These are phyloP conservation scores for Acanthaster planci DNA, from an alignment of 35 echinoderm and acorn worm species.

Conservation along the genomic window DNA sequence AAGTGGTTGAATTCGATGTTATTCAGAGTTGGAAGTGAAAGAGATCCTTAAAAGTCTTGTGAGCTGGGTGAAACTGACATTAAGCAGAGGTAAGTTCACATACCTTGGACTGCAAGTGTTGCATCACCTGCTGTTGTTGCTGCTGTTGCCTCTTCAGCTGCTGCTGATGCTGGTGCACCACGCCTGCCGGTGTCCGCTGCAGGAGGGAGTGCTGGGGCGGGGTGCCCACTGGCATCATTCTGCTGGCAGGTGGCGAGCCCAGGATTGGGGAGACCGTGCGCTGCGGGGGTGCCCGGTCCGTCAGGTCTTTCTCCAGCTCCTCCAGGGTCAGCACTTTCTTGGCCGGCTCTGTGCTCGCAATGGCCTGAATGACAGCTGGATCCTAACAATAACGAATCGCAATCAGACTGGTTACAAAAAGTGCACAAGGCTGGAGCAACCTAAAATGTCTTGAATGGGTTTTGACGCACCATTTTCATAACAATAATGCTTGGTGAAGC, in stretches of 20 bases:
- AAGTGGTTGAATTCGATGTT: too few relatives aligned
- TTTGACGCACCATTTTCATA: too few relatives aligned
- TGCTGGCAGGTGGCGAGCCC: constrained; percentile 45
- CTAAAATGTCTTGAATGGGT: too few relatives aligned
- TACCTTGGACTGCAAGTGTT: constrained; percentile 5
- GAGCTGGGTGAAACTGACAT: too few relatives aligned
- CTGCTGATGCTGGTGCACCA: neutral
- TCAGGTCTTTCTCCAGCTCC: constrained; percentile 80
- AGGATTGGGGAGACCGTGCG: constrained; percentile 63
- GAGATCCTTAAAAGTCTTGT: too few relatives aligned
- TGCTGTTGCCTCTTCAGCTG: neutral
- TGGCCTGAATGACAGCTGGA: constrained; percentile 51
- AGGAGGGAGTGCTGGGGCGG: constrained; percentile 63
- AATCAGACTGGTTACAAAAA: too few relatives aligned
- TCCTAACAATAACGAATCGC: too few relatives aligned
- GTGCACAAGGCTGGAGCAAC: too few relatives aligned
- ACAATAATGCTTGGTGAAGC: too few relatives aligned
- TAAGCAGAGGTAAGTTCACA: too few relatives aligned
- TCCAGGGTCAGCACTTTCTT: constrained; percentile 73
- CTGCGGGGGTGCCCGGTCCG: constrained; percentile 49
- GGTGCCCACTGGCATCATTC: constrained; percentile 82
- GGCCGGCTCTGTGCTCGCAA: constrained; percentile 32
- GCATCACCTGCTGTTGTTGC: neutral
- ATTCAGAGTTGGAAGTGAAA: too few relatives aligned
- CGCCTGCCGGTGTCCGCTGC: constrained; percentile 12